Evolutionary conservation across 2,113 vertebrate species (phyloP), one percentile per base, ranked within the genome.

Genomic region (Cottus gobio): DNA sequence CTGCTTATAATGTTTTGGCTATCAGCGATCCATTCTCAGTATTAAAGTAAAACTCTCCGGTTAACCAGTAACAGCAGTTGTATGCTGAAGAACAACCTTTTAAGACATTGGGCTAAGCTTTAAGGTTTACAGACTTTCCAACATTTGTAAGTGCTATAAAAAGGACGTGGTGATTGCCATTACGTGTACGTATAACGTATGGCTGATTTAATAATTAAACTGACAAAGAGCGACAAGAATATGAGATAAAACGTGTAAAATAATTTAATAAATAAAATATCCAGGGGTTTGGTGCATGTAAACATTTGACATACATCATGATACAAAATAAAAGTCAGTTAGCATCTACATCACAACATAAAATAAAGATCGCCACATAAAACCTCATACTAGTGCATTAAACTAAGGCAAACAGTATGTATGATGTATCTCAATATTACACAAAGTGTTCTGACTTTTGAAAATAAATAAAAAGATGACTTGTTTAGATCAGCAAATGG

Each of bases 221-320:
- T 52, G 2, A 56, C 10, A 50, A 63, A 75, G 30, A 57, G 10
- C 26, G 58, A 50, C 54, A 77, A 39, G 9, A 63, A 48, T 63
- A 42, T 67, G 70, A 79, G 77, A 80, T 86, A 69, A 77, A 88
- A 90, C 67, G 39, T 87, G 57, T 84, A 79, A 84, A 90, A 93
- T 92, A 91, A 93, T 94, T 93, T 93, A 90, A 91, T 93, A 91
- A 93, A 92, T 92, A 91, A 92, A 79, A 87, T 74, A 86, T 70
- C 68, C 79, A 80, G 71, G 71, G 67, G 84, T 64, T 79, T 75
- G 54, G 31, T 72, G 83, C 52, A 75, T 84, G 87, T 90, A 94
- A 92, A 92, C 89, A 92, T 89, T 77, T 86, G 68, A 90, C 86
- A 90, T 79, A 91, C 42, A 87, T 54, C 70, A 88, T 78, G 57